Conservation (phyloP, 2,113 vertebrate species). For the Leucoraja erinaceus region DNA sequence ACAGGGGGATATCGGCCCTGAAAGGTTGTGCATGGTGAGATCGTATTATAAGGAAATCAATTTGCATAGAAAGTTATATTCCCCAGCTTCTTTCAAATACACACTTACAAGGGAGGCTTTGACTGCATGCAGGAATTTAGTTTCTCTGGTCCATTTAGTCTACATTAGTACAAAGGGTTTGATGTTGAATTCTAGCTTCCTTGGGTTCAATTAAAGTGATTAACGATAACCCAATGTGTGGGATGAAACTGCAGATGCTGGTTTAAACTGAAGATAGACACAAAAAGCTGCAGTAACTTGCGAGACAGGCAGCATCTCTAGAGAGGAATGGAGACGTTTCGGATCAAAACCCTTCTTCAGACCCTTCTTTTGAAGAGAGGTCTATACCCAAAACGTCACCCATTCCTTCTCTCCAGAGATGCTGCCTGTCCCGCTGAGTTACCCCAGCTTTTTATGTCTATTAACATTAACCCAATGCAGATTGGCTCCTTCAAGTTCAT, state of each 20-base stretch:
- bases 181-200: not conserved
- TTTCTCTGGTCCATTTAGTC: not conserved
- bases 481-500: not conserved
- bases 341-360: too few relatives aligned
- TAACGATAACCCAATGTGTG: too few relatives aligned
- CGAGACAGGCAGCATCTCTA: too few relatives aligned
- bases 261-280: too few relatives aligned
- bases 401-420: too few relatives aligned
- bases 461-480: not conserved
- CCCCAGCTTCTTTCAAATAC: not conserved
- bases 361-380: too few relatives aligned
- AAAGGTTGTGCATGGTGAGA: not conserved
- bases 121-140: not conserved
- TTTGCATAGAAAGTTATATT: not conserved
- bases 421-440: too few relatives aligned
- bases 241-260: too few relatives aligned
- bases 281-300: too few relatives aligned
- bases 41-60: not conserved
- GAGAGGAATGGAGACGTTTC: too few relatives aligned
- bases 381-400: too few relatives aligned
- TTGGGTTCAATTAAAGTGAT: not conserved
- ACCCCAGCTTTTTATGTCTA: too few relatives aligned
- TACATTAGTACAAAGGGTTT: not conserved
- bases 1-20: not conserved
- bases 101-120: not conserved